Percentiles rank a stretch among this genome's conserved stretches.
Conservation (phyloP, 1,140 invertebrate species). For the Arion vulgaris region DNA sequence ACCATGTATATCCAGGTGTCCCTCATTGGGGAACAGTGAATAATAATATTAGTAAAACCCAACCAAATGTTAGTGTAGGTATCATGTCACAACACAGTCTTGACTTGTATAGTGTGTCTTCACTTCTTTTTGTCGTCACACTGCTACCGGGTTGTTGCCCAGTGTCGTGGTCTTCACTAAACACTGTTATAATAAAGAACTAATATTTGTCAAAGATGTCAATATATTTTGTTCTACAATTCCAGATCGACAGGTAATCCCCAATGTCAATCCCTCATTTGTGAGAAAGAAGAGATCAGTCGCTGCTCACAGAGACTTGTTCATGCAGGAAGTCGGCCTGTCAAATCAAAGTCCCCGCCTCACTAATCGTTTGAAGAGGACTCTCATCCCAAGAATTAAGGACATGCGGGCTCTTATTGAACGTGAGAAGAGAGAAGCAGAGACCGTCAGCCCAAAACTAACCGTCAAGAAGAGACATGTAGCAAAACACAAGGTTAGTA, state of each 20-base stretch:
- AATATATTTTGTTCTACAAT: too few relatives aligned
- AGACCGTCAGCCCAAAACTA: slow-evolving; percentile 38
- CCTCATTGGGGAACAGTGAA: too few relatives aligned
- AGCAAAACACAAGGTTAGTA: slow-evolving; percentile 31
- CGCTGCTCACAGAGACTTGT: slow-evolving; percentile 48
- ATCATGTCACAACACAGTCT: too few relatives aligned
- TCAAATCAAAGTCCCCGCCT: slow-evolving; percentile 41
- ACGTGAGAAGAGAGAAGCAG: slow-evolving; percentile 30
- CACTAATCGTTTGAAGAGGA: slow-evolving; percentile 33
- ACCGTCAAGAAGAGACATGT: slow-evolving; percentile 43
- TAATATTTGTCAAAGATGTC: too few relatives aligned
- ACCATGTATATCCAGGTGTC: too few relatives aligned
- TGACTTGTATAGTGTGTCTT: too few relatives aligned
- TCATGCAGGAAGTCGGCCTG: slow-evolving; percentile 42
- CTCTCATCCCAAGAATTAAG: slow-evolving; percentile 38
- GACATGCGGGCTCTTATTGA: slow-evolving; percentile 27
- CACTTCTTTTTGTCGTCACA: too few relatives aligned
- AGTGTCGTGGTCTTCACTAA: too few relatives aligned
- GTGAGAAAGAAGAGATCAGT: slow-evolving; percentile 59
- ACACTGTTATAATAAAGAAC: too few relatives aligned
- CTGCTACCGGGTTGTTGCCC: too few relatives aligned
- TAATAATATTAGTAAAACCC: too few relatives aligned
- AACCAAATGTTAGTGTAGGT: too few relatives aligned
- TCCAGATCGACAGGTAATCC: slow-evolving; percentile 59
- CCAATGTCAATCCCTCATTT: slow-evolving; percentile 59